phyloP scores from a whole-genome alignment of 2,113 vertebrate species.

The Struthio camelus region DNA sequence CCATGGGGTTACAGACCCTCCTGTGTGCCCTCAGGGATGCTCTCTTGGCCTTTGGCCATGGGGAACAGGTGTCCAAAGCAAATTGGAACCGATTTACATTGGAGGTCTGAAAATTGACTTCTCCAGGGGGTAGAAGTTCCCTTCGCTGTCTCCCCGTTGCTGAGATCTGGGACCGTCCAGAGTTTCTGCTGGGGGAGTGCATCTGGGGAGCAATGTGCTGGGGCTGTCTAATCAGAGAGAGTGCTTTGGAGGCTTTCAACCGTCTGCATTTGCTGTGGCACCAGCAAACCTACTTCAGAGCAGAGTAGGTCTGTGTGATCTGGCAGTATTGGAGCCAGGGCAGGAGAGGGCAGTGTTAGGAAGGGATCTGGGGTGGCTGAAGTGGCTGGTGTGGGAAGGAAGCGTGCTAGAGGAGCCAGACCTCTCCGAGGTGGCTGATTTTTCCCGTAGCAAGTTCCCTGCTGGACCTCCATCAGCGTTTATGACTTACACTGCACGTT shows the following conservation, averaged over 20 bases:
- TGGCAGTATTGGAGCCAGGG: neutral
- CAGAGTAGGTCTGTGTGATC: neutral
- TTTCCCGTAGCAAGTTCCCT: neutral
- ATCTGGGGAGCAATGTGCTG: neutral
- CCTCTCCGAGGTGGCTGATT: neutral
- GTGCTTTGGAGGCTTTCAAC: neutral
- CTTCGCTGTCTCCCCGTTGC: neutral
- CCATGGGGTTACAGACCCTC: fast-evolving
- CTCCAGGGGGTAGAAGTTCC: neutral
- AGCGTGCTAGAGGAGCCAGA: neutral
- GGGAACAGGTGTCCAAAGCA: neutral
- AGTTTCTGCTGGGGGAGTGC: neutral
- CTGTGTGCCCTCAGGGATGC: neutral
- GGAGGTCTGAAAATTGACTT: neutral
- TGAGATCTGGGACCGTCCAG: neutral
- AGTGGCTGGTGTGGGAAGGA: neutral
- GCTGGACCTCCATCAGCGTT: neutral
- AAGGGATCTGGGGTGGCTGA: neutral
- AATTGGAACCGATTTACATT: neutral
- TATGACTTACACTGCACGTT: neutral
- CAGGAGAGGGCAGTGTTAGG: neutral
- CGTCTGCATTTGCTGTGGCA: neutral
- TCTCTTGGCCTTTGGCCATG: neutral
- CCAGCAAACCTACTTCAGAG: fast-evolving
- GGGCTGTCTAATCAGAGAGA: fast-evolving